A percentile compares a stretch with the other conserved stretches of the same genome.
Evolutionary conservation across 1,140 invertebrate species (phyloP).

Genomic region (Coptotermes formosanus): DNA sequence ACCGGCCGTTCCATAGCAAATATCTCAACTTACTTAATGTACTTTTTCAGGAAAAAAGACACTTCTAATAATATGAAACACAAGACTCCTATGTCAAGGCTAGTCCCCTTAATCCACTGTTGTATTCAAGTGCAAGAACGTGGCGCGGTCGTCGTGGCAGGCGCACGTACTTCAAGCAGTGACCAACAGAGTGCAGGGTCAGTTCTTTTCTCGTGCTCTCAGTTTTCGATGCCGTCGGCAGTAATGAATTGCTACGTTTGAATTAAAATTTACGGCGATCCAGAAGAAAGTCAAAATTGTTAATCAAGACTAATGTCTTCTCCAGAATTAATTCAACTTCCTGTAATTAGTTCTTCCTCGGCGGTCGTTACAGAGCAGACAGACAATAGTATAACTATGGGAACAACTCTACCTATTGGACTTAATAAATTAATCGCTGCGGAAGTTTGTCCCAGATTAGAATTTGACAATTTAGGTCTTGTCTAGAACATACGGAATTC

Average conservation of each 20-base stretch:
- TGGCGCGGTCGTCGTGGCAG: not conserved
- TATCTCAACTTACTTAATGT: too few relatives aligned
- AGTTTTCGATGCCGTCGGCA: not conserved
- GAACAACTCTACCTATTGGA: not conserved
- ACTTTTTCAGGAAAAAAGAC: too few relatives aligned
- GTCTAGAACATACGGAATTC: too few relatives aligned
- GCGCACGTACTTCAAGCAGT: not conserved
- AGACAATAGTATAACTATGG: too few relatives aligned
- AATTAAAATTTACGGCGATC: not conserved
- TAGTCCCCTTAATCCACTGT: too few relatives aligned
- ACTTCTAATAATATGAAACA: too few relatives aligned
- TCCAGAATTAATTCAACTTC: slow-evolving; percentile 8
- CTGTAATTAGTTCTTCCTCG: not conserved
- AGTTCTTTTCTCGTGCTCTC: not conserved
- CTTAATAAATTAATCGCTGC: not conserved
- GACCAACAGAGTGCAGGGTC: not conserved
- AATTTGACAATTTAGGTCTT: not conserved
- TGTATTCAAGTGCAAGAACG: too few relatives aligned
- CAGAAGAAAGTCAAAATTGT: slow-evolving; percentile 4
- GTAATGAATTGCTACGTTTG: slow-evolving; percentile 6
- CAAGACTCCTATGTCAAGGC: too few relatives aligned
- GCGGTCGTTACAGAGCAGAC: too few relatives aligned
- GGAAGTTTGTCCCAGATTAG: not conserved
- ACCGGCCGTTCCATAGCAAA: too few relatives aligned
- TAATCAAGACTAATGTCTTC: slow-evolving; percentile 19